phyloP scores from a whole-genome alignment of 1,140 invertebrate species.

The Lepeophtheirus salmonis region DNA sequence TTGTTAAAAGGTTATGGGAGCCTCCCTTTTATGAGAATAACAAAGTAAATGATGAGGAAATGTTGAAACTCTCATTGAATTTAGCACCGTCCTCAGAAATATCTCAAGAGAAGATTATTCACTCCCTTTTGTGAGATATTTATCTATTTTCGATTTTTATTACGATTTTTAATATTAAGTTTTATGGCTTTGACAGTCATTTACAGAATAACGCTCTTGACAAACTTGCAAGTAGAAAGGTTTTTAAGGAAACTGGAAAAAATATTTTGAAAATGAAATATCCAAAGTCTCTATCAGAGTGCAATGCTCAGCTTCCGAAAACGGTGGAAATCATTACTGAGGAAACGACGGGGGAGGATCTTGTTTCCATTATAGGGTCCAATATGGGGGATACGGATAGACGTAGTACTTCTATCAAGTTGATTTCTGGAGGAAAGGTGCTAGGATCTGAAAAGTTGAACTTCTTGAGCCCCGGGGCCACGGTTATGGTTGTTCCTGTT shows the following conservation, averaged over 20 bases:
- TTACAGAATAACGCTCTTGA: conserved; percentile 45
- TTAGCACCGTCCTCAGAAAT: background rate
- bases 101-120: background rate
- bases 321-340: no score
- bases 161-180: background rate
- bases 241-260: conserved; percentile 41
- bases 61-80: background rate
- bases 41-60: conserved; percentile 12
- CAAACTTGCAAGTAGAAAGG: conserved; percentile 39
- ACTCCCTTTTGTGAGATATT: conserved; percentile 24
- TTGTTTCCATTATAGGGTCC: no score
- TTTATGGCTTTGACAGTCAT: conserved; percentile 26
- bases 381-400: no score
- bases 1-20: background rate
- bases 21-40: background rate
- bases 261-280: conserved; percentile 42
- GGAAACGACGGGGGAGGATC: no score
- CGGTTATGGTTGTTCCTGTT: conserved; percentile 43
- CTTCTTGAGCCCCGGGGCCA: conserved; percentile 40
- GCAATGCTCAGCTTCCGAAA: no score
- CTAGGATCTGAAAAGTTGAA: conserved; percentile 33
- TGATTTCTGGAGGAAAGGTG: conserved; percentile 43
- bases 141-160: no score
- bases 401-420: no score
- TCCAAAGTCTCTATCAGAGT: background rate